Conservation (phyloP, 2,113 vertebrate genomes). For the Tragulus kanchil region DNA sequence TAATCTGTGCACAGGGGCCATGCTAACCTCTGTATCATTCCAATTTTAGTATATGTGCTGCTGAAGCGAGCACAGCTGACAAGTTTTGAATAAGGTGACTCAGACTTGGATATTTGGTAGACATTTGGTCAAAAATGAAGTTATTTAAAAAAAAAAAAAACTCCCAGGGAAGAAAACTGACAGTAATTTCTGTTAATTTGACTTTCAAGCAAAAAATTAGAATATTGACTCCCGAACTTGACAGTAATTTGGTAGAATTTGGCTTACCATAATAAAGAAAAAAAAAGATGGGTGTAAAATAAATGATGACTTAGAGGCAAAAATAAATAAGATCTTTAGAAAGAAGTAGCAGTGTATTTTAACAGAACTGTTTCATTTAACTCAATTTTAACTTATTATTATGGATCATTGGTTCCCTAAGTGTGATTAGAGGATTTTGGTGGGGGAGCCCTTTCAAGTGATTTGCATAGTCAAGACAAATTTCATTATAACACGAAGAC, state of each 20-base stretch:
- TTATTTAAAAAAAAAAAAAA: background rate
- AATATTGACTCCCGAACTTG: too few species aligned
- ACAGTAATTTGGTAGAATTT: too few species aligned
- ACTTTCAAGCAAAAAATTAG: background rate
- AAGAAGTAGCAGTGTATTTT: background rate
- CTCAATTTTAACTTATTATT: background rate
- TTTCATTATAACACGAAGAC: background rate
- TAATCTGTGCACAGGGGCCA: too few species aligned
- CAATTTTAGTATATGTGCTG: too few species aligned
- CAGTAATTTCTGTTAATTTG: background rate
- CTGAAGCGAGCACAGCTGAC: background rate
- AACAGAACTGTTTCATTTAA: background rate
- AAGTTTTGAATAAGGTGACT: background rate
- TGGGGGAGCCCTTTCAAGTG: background rate
- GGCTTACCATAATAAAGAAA: too few species aligned
- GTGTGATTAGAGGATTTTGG: background rate
- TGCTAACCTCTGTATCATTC: too few species aligned
- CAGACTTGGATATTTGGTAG: background rate
- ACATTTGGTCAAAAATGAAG: background rate
- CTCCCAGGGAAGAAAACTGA: background rate
- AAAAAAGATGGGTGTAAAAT: too few species aligned
- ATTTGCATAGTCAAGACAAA: background rate
- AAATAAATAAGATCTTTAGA: background rate
- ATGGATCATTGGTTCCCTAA: background rate
- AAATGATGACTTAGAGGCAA: too few species aligned